Evolutionary conservation across 2,113 vertebrate species (phyloP).

Genomic region (Gallinago paraguaiae): DNA sequence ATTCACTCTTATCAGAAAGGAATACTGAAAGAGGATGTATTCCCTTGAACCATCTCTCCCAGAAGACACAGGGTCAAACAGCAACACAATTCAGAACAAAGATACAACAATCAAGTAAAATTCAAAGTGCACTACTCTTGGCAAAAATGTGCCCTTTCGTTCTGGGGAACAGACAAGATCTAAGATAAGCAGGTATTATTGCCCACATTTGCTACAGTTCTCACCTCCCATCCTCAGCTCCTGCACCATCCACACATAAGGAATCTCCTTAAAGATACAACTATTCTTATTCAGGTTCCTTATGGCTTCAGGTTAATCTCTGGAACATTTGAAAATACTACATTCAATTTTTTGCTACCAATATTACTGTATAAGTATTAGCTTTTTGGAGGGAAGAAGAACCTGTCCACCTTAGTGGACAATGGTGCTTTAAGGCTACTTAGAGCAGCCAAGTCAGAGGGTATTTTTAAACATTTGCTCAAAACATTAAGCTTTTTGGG

Average conservation of each 20-base stretch:
- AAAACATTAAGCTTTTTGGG: slow-evolving; percentile 43
- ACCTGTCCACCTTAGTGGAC: not conserved
- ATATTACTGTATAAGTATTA: not conserved
- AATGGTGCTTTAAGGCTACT: not conserved
- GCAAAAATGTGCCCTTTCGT: accelerated
- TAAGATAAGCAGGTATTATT: not conserved
- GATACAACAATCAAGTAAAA: not conserved
- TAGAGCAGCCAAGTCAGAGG: not conserved
- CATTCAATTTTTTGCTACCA: not conserved
- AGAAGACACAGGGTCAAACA: not conserved
- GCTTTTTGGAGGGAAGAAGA: not conserved
- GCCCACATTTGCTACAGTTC: not conserved
- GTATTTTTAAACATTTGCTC: slow-evolving; percentile 61
- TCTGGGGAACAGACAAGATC: not conserved
- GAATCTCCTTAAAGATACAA: not conserved
- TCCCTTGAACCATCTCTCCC: not conserved
- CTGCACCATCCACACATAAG: not conserved
- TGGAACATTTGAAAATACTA: not conserved
- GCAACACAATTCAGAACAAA: not conserved
- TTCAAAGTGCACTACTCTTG: not conserved
- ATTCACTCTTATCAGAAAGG: not conserved
- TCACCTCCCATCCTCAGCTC: not conserved
- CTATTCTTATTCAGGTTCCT: not conserved
- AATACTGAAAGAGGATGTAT: not conserved
- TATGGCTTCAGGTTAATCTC: not conserved